Percentiles rank a stretch among this genome's conserved stretches.
These are phyloP conservation scores for Melangyna quadrimaculata DNA, from an alignment of 2,888 invertebrate genomes.

Conservation along the genomic window DNA sequence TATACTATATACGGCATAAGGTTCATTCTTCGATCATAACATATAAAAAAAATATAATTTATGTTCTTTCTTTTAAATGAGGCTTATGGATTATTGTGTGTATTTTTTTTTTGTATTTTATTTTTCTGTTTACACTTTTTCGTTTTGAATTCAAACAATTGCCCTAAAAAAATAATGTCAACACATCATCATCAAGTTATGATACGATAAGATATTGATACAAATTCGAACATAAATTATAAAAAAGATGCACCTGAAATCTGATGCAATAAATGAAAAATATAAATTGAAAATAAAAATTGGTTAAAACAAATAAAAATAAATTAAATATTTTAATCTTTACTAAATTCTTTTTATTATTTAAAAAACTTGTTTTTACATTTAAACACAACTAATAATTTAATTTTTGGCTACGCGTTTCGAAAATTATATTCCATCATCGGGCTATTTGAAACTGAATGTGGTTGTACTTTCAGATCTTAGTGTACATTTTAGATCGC, in stretches of 20 bases:
- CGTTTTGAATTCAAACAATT: neutral
- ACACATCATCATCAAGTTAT: constrained; percentile 1
- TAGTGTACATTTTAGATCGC: no score
- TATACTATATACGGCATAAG: neutral
- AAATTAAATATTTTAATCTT: no score
- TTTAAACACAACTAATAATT: no score
- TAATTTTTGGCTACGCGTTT: no score
- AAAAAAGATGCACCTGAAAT: neutral
- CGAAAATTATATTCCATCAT: no score
- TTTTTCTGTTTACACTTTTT: constrained; percentile 1
- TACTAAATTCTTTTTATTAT: no score
- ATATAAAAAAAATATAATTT: constrained; percentile 52
- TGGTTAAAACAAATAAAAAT: neutral
- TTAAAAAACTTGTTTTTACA: no score
- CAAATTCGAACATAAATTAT: neutral
- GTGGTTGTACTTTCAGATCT: no score
- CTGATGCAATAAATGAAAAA: neutral
- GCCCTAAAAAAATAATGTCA: neutral
- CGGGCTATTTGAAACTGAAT: no score
- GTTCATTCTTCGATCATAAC: constrained; percentile 42
- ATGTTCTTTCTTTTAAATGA: constrained; percentile 39
- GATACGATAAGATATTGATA: constrained; percentile 11
- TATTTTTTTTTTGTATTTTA: neutral
- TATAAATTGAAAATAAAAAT: no score
- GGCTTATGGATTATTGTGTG: constrained; percentile 31